These are phyloP conservation scores for Stenichneumon culpator DNA, from an alignment of 2,888 invertebrate genomes.

Conservation along the genomic window DNA sequence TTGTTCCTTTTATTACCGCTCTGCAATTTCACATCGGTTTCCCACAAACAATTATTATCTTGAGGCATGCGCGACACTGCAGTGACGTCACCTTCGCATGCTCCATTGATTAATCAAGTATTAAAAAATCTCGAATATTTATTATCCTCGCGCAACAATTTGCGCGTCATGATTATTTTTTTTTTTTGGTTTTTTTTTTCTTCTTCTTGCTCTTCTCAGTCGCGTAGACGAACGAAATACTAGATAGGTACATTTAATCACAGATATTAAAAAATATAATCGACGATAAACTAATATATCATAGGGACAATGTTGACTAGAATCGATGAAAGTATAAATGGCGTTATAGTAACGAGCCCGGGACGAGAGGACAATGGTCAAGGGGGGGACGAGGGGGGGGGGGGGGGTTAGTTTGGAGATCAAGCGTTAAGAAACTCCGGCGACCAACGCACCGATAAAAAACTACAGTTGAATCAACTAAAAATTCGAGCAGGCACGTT, in stretches of 20 bases:
- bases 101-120: conserved; percentile 27
- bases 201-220: conserved; percentile 29
- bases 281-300: background rate
- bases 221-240: conserved; percentile 57
- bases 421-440: background rate
- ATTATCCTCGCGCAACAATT: background rate
- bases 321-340: conserved; percentile 38
- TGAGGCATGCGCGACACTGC: conserved; percentile 13
- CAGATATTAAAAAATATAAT: conserved; percentile 51
- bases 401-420: background rate
- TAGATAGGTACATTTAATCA: conserved; percentile 54
- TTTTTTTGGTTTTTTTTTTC: conserved; percentile 16
- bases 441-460: background rate
- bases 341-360: background rate
- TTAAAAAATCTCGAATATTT: conserved; percentile 40
- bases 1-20: conserved; percentile 38
- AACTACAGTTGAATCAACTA: no score
- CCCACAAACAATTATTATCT: conserved; percentile 46
- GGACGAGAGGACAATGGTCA: background rate
- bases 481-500: no score
- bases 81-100: conserved; percentile 11
- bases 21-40: conserved; percentile 45
- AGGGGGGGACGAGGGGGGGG: background rate
- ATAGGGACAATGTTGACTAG: conserved; percentile 40
- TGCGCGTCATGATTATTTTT: conserved; percentile 5